Conservation (phyloP, 2,113 vertebrate genomes). For the Danio rerio region DNA sequence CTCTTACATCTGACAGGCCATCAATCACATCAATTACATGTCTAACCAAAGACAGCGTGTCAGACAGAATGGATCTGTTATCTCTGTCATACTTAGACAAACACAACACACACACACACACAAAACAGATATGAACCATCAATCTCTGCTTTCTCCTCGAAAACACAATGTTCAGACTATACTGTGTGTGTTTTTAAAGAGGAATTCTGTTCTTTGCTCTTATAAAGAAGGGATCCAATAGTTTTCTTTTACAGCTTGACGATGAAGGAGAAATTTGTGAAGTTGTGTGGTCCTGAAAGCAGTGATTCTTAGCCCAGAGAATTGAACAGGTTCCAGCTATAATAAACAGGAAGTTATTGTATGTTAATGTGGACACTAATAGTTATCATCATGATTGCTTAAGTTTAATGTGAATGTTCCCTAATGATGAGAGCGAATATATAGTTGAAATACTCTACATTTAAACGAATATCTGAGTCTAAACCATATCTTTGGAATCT, state of each 20-base stretch:
- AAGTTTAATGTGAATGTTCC: too few relatives aligned
- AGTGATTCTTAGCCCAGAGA: background rate
- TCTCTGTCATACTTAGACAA: background rate
- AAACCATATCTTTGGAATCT: too few relatives aligned
- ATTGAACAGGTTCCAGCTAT: background rate
- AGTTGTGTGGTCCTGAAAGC: background rate
- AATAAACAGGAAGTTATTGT: too few relatives aligned
- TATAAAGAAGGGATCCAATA: background rate
- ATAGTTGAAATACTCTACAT: too few relatives aligned
- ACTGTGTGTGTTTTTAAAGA: background rate
- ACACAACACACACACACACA: conserved; percentile 12
- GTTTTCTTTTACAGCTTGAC: background rate
- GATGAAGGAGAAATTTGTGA: background rate
- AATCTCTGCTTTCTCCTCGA: conserved; percentile 17
- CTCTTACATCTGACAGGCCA: conserved; percentile 19
- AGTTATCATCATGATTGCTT: too few relatives aligned
- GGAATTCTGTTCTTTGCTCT: background rate
- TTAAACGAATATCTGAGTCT: too few relatives aligned
- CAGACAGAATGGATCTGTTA: conserved; percentile 9
- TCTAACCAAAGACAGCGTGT: background rate
- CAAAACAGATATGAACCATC: conserved; percentile 3
- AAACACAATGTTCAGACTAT: background rate
- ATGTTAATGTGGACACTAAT: too few relatives aligned
- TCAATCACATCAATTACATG: conserved; percentile 6
- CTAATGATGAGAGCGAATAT: too few relatives aligned